Percentiles rank a stretch among this genome's conserved stretches.
phyloP scores from a whole-genome alignment of 2,797 vertebrate genomes.

The Schizothorax lantsangensis region DNA sequence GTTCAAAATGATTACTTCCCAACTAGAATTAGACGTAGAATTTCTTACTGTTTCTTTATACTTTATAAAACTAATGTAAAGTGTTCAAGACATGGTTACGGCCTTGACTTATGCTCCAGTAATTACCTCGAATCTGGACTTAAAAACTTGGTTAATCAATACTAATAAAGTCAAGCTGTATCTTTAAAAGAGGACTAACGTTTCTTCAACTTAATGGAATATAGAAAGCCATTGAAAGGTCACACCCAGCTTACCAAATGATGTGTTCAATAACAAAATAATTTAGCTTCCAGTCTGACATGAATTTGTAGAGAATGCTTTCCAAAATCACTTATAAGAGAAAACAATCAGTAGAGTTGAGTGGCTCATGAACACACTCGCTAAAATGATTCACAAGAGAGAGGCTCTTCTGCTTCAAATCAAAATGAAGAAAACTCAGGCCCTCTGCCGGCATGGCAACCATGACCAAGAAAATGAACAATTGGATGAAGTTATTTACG shows the following conservation, averaged over 20 bases:
- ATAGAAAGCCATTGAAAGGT: background rate
- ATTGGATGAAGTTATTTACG: conserved; percentile 56
- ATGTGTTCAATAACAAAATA: background rate
- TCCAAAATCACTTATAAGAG: conserved; percentile 2
- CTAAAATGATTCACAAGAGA: conserved; percentile 10
- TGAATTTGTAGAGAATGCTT: background rate
- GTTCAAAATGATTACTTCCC: background rate
- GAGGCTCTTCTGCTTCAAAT: conserved; percentile 41
- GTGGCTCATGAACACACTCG: conserved; percentile 17
- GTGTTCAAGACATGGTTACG: background rate
- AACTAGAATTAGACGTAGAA: background rate
- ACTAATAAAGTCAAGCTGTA: background rate
- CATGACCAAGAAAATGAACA: conserved; percentile 45
- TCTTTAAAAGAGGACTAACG: background rate
- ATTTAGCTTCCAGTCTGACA: conserved; percentile 4
- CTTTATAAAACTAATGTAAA: background rate
- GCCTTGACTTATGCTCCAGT: background rate
- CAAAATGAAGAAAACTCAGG: conserved; percentile 39
- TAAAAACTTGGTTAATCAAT: background rate
- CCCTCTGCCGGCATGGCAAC: conserved; percentile 44
- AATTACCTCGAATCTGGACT: background rate
- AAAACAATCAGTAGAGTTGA: background rate
- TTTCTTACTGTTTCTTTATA: background rate
- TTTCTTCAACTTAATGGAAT: background rate
- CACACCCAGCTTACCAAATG: too few relatives aligned